Conservation (phyloP, 2,113 vertebrate species). For the Heliornis fulica region DNA sequence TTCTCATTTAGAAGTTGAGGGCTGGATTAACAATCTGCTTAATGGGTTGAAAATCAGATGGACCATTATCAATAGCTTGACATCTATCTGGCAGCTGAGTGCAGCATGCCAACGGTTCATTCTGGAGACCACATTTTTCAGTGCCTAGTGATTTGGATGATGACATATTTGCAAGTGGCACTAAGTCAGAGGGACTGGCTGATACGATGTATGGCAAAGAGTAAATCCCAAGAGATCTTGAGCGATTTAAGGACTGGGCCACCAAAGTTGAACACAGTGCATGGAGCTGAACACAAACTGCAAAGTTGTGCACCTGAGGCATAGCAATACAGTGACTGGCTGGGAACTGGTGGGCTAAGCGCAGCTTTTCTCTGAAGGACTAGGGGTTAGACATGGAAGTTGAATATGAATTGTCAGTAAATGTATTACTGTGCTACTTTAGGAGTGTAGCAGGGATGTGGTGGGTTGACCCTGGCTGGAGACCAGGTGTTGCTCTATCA, state of each 20-base stretch:
- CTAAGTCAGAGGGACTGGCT: neutral
- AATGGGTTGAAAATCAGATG: neutral
- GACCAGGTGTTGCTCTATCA: too few species aligned
- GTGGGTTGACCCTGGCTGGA: too few species aligned
- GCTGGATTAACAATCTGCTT: neutral
- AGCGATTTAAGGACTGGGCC: neutral
- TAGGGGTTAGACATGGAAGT: neutral
- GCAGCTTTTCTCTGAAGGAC: neutral
- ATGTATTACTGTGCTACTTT: neutral
- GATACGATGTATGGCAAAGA: neutral
- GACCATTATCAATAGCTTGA: neutral
- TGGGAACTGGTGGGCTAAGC: neutral
- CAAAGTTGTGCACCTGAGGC: neutral
- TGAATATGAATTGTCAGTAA: neutral
- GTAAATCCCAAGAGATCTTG: neutral
- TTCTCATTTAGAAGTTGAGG: neutral
- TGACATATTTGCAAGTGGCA: neutral
- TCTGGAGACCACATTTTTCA: neutral
- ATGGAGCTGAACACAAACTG: neutral
- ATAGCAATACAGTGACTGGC: neutral
- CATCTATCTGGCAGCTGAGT: neutral
- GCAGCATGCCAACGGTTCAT: neutral
- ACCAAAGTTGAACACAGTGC: neutral
- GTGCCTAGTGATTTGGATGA: neutral
- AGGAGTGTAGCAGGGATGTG: neutral